These are phyloP conservation scores for Sylvicapra grimmia DNA, from an alignment of 2,113 vertebrate genomes.

Conservation along the genomic window DNA sequence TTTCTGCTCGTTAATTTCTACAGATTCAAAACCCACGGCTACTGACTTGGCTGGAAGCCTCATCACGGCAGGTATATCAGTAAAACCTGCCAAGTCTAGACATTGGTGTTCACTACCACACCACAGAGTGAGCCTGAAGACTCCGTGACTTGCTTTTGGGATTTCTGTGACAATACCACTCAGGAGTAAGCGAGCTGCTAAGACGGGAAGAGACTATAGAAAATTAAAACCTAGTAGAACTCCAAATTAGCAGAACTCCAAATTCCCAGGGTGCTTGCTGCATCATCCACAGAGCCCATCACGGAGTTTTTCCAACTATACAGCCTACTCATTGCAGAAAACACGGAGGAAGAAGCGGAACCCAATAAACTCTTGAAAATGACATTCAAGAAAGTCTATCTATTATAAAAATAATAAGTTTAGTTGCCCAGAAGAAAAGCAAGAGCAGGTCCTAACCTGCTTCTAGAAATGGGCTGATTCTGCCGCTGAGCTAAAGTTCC, in stretches of 20 bases:
- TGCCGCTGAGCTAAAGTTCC: fast-evolving
- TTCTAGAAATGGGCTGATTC: background rate
- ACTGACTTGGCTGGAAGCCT: background rate
- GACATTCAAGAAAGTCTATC: background rate
- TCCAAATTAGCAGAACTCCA: background rate
- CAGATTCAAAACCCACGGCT: background rate
- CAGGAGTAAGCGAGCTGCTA: background rate
- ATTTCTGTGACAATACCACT: background rate
- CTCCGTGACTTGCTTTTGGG: background rate
- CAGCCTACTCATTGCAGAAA: background rate
- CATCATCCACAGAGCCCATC: fast-evolving
- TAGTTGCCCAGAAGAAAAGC: background rate
- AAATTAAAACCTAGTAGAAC: background rate
- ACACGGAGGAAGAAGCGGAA: background rate
- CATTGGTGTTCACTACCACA: fast-evolving
- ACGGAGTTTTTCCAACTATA: fast-evolving
- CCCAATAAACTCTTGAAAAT: background rate
- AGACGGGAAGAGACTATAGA: background rate
- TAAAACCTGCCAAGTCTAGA: background rate
- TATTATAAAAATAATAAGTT: background rate
- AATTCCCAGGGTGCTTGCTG: background rate
- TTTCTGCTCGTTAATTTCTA: background rate
- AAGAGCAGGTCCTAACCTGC: background rate
- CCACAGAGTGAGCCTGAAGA: fast-evolving
- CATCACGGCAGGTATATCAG: background rate